Base-by-base conservation (phyloP, 1,140 invertebrate species). In the Lordiphosa mommai region DNA sequence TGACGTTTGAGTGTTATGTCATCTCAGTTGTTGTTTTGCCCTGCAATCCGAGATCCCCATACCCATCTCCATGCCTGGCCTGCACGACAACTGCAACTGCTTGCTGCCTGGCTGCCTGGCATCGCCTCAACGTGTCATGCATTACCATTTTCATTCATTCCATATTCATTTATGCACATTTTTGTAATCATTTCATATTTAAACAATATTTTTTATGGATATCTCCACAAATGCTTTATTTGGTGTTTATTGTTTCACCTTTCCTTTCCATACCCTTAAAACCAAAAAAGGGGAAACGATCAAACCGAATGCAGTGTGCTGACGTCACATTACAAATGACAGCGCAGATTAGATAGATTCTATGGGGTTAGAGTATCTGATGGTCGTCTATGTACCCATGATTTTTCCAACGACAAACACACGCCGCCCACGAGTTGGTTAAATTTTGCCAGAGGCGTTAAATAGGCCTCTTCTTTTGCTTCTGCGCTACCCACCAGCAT, bases 121-220 rank as follows among this genome's bases (percentile, higher is more conserved):
- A 27, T 27, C 23, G 23, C 23, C 23, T 27, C 56, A 56, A 74
- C 70, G 70, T 74, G 74, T 76, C 71, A 80, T 71, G 74, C 74
- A 80, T 82, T 82, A 38, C 60, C 51, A 73, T 63, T 57, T 58
- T 37, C 71, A 73, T 80, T 27, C 71, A 80, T 82, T 82, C 61
- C 66, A 61, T 80, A 80, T 82, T 71, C 77, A 82, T 82, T 82
- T 80, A 80, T 80, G 76, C 66, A 71, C 76, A 82, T 80, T 68
- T 57, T 71, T 76, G 74, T 76, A 82, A 80, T 80, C 82, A 80
- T 80, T 80, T 82, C 67, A 84, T 84, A 82, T 80, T 82, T 82
- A 51, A 80, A 82, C 76, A 67, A 76, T 82, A 71, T 76, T 80
- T 65, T 65, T 71, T 74, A 82, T 82, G 73, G 69, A 37, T 82